Evolutionary conservation across 2,797 vertebrate species (phyloP).

Genomic region (Macropus fuliginosus): DNA sequence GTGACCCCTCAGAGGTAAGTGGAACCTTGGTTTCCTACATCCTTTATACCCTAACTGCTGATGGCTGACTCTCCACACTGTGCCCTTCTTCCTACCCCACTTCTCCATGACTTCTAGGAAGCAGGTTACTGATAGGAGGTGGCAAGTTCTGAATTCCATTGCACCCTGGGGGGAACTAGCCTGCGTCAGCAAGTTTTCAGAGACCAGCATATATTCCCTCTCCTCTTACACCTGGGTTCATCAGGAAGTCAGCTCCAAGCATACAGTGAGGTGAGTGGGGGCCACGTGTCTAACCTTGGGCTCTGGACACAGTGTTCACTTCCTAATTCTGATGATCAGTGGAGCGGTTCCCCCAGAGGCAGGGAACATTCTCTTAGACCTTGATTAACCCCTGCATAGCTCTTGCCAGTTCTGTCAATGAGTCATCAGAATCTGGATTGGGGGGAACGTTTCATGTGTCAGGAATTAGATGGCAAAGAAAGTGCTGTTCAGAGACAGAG

Average conservation of each 20-base stretch:
- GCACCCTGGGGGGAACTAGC: constrained; percentile 43
- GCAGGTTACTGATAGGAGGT: constrained; percentile 13
- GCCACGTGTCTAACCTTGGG: constrained; percentile 41
- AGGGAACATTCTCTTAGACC: constrained; percentile 67
- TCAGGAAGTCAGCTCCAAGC: constrained; percentile 23
- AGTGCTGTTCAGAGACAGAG: neutral
- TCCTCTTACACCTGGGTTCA: neutral
- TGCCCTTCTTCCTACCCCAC: neutral
- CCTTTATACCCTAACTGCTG: neutral
- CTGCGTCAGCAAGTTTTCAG: constrained; percentile 57
- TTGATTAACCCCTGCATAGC: constrained; percentile 60
- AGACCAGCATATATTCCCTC: constrained; percentile 58
- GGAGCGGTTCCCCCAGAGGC: constrained; percentile 61
- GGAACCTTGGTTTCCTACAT: neutral
- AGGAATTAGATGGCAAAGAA: neutral
- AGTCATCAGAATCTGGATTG: constrained; percentile 39
- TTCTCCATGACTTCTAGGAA: neutral
- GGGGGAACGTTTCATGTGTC: neutral
- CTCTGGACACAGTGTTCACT: constrained; percentile 66
- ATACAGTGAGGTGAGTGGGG: constrained; percentile 48
- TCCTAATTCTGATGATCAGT: constrained; percentile 53
- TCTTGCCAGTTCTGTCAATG: constrained; percentile 34
- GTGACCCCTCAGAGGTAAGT: neutral
- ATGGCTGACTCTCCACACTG: neutral
- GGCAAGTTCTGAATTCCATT: constrained; percentile 30